Percentiles rank a stretch among this genome's conserved stretches.
Evolutionary conservation across 2,888 invertebrate genomes (phyloP).

Genomic region (Drosophila fungiperda): DNA sequence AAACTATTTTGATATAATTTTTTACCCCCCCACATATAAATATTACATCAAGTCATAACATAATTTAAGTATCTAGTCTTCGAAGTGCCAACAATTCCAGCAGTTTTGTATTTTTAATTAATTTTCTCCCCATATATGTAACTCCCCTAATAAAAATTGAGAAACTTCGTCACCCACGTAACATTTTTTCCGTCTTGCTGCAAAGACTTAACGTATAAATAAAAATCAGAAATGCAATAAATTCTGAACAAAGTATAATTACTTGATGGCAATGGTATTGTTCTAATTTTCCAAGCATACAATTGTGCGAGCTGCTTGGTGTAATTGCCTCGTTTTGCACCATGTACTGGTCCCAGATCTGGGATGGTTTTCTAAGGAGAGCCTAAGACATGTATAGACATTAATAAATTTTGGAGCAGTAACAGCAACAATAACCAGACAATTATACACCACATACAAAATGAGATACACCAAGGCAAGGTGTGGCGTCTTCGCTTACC

Average conservation of each 20-base stretch:
- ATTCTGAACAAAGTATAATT: slow-evolving; percentile 82
- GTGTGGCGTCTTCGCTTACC: slow-evolving; percentile 8
- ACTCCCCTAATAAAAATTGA: slow-evolving; percentile 13
- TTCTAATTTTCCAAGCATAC: slow-evolving; percentile 20
- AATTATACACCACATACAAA: slow-evolving; percentile 72
- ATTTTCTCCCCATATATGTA: slow-evolving; percentile 48
- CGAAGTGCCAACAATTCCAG: background rate
- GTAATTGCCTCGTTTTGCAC: slow-evolving; percentile 64
- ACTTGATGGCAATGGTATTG: slow-evolving; percentile 75
- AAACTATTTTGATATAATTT: background rate
- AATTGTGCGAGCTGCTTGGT: slow-evolving; percentile 24
- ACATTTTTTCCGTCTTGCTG: slow-evolving; percentile 7
- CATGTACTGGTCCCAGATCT: slow-evolving; percentile 36
- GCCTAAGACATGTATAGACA: slow-evolving; percentile 46
- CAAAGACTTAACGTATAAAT: slow-evolving; percentile 74
- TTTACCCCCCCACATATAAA: background rate
- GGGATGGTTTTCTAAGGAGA: slow-evolving; percentile 31
- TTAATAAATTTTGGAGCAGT: slow-evolving; percentile 71
- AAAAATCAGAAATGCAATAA: slow-evolving; percentile 79
- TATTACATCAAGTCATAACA: background rate
- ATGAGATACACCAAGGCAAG: slow-evolving; percentile 37
- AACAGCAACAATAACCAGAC: slow-evolving; percentile 65
- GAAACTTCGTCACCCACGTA: slow-evolving; percentile 10
- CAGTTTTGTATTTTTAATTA: slow-evolving; percentile 68
- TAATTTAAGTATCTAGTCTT: background rate